Conservation (phyloP, 2,888 invertebrate genomes). For the Criorhina ranunculi region DNA sequence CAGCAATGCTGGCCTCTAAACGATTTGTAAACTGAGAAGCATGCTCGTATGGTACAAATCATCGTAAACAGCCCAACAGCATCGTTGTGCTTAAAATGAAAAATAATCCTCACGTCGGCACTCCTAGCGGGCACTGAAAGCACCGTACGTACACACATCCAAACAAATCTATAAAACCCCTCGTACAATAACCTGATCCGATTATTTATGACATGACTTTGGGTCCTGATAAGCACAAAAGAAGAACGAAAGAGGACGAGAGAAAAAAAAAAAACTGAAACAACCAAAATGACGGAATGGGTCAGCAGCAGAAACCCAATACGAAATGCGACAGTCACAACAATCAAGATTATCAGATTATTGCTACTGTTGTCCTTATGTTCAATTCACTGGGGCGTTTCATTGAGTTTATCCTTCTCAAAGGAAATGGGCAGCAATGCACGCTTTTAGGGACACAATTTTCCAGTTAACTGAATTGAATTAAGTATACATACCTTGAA, state of each 20-base stretch:
- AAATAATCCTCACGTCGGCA: constrained; percentile 2
- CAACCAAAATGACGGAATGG: constrained; percentile 9
- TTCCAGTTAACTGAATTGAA: constrained; percentile 65
- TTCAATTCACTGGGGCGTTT: constrained; percentile 54
- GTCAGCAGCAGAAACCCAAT: constrained; percentile 17
- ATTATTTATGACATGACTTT: constrained; percentile 43
- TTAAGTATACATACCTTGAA: constrained; percentile 89
- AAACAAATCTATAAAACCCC: neutral
- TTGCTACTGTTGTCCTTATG: constrained; percentile 32
- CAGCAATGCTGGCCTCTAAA: too few species aligned
- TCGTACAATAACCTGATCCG: constrained; percentile 24
- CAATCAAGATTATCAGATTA: constrained; percentile 53
- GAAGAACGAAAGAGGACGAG: neutral
- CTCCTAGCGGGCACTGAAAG: neutral
- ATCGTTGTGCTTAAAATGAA: neutral
- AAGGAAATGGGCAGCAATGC: constrained; percentile 29
- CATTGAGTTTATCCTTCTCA: constrained; percentile 53
- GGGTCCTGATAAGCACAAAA: constrained; percentile 20
- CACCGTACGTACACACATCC: neutral
- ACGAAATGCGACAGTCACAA: constrained; percentile 51
- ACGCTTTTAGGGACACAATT: constrained; percentile 47
- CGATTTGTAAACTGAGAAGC: neutral
- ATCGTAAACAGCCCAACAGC: neutral
- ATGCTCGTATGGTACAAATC: neutral
- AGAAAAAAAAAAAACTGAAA: too few species aligned